Evolutionary conservation across 2,797 vertebrate species (phyloP).

Genomic region (Allobates femoralis): DNA sequence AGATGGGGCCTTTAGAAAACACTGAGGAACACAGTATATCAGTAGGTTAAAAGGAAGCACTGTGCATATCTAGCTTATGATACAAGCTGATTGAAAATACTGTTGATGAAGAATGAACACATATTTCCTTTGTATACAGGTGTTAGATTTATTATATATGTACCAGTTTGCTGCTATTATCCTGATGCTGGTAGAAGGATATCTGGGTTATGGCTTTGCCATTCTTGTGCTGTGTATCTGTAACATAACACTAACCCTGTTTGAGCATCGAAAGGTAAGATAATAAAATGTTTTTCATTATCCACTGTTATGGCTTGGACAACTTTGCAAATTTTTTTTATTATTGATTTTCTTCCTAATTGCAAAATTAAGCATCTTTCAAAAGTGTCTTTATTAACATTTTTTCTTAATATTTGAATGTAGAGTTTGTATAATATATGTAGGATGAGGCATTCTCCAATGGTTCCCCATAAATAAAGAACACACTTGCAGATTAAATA

Average conservation of each 20-base stretch:
- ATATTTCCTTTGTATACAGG: conserved; percentile 66
- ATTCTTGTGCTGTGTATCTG: conserved; percentile 79
- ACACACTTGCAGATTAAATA: no score
- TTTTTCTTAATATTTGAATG: no score
- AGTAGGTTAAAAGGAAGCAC: background rate
- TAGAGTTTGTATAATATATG: no score
- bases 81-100: background rate
- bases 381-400: no score
- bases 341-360: background rate
- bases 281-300: background rate
- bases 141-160: conserved; percentile 79
- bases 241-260: conserved; percentile 74
- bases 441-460: no score
- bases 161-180: conserved; percentile 81
- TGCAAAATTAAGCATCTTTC: no score
- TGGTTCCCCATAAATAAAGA: no score
- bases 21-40: background rate
- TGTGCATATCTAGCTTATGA: background rate
- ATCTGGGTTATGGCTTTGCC: conserved; percentile 76
- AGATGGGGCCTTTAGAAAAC: no score
- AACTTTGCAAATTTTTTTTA: background rate
- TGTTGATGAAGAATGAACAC: no score
- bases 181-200: conserved; percentile 79
- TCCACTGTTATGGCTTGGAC: background rate
- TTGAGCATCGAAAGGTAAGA: conserved; percentile 76